A percentile compares a stretch with the other conserved stretches of the same genome.
Evolutionary conservation across 2,888 invertebrate species (phyloP).

Genomic region (Drosophila gaucha): DNA sequence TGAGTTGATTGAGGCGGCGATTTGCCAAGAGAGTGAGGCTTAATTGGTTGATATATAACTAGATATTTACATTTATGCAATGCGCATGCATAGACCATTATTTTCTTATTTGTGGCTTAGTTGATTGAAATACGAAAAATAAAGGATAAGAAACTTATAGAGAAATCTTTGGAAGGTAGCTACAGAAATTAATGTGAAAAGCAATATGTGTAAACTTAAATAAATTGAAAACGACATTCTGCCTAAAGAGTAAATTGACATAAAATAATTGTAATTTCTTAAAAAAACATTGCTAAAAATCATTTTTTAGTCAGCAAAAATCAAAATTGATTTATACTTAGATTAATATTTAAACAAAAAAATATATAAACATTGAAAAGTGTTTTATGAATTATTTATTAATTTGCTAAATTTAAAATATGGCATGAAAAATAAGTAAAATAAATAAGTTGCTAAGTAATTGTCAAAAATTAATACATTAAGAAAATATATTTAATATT

Average conservation of each 20-base stretch:
- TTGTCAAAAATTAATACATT: neutral
- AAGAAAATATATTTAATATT: no score
- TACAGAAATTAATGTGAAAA: neutral
- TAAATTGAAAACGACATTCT: neutral
- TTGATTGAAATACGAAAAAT: conserved; percentile 18
- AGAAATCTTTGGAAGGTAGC: neutral
- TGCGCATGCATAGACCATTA: conserved; percentile 21
- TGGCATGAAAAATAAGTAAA: neutral
- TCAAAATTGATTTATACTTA: neutral
- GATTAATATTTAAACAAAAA: neutral
- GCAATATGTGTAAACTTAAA: neutral
- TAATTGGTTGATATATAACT: conserved; percentile 47
- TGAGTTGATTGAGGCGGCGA: conserved; percentile 36
- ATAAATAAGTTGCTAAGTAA: neutral
- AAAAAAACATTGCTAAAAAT: no score
- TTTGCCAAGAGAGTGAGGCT: conserved; percentile 33
- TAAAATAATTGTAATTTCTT: no score
- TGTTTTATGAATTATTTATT: neutral
- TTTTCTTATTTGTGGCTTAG: conserved; percentile 31
- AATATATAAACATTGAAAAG: neutral
- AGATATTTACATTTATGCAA: conserved; percentile 36
- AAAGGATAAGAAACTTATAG: neutral
- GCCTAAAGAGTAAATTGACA: neutral
- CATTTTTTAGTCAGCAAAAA: no score
- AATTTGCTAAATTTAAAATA: neutral